Conservation (phyloP, 1,140 invertebrate genomes). For the Onthophagus taurus region DNA sequence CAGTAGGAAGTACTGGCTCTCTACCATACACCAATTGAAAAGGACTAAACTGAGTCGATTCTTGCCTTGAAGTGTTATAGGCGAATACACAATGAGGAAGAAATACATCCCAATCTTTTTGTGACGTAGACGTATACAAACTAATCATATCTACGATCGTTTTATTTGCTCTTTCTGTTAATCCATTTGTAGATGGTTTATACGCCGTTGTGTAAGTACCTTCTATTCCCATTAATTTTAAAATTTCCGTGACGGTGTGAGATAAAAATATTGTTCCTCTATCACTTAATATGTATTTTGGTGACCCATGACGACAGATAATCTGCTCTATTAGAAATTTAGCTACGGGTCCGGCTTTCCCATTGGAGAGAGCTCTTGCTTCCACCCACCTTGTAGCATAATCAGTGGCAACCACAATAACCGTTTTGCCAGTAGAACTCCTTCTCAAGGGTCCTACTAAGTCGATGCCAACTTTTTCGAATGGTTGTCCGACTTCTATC, state of each 20-base stretch:
- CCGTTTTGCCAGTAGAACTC: background rate
- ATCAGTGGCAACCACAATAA: conserved; percentile 9
- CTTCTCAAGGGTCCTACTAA: conserved; percentile 2
- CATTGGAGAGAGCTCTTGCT: conserved; percentile 18
- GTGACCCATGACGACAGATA: conserved; percentile 11
- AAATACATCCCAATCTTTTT: conserved; percentile 14
- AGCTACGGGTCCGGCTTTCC: conserved; percentile 15
- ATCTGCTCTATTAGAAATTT: conserved; percentile 24
- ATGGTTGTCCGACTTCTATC: background rate
- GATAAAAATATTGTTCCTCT: conserved; percentile 10
- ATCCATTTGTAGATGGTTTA: conserved; percentile 4
- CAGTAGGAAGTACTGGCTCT: conserved; percentile 11
- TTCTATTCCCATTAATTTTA: background rate
- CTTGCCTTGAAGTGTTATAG: conserved; percentile 13
- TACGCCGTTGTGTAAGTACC: background rate
- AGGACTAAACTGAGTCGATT: conserved; percentile 10
- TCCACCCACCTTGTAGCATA: conserved; percentile 18
- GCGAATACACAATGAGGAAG: conserved; percentile 9
- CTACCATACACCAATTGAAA: conserved; percentile 14
- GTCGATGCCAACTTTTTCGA: background rate
- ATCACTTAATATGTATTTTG: background rate
- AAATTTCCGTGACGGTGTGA: background rate
- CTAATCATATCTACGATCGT: conserved; percentile 13
- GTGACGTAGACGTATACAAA: conserved; percentile 8
- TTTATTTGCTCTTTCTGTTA: conserved; percentile 12